phyloP scores from a whole-genome alignment of 2,888 invertebrate genomes.

The Drosophila gaucha region DNA sequence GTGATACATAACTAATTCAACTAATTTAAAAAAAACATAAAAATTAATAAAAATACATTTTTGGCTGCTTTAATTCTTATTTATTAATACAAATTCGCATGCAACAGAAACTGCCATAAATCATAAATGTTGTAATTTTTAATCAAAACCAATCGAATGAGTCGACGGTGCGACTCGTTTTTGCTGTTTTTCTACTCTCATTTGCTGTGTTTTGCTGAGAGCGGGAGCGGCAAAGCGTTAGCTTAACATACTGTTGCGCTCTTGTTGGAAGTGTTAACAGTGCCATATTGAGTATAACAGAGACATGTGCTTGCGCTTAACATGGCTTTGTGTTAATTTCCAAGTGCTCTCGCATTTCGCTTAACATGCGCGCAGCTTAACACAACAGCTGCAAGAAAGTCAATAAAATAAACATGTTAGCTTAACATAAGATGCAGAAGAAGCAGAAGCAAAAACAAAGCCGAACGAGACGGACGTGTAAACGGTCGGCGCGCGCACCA shows the following conservation, averaged over 20 bases:
- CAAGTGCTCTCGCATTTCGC: conserved; percentile 4
- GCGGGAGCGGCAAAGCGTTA: conserved; percentile 4
- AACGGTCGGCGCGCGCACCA: conserved; percentile 38
- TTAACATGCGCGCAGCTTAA: conserved; percentile 18
- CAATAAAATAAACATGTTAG: conserved; percentile 31
- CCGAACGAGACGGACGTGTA: conserved; percentile 52
- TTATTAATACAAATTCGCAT: too few relatives aligned
- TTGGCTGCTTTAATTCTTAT: too few relatives aligned
- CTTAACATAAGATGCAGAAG: conserved; percentile 29
- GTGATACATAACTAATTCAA: too few relatives aligned
- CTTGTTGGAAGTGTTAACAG: conserved; percentile 17
- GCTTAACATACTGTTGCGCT: conserved; percentile 28
- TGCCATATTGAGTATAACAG: conserved; percentile 39
- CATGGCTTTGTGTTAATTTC: conserved; percentile 12
- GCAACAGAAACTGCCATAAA: too few relatives aligned
- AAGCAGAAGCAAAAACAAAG: conserved; percentile 55
- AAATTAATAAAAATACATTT: too few relatives aligned
- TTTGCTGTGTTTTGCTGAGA: not conserved
- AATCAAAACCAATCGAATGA: not conserved
- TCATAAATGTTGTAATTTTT: not conserved
- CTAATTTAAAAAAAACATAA: too few relatives aligned
- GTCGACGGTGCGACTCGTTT: conserved; percentile 4
- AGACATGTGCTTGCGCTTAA: conserved; percentile 30
- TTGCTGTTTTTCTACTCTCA: conserved; percentile 23
- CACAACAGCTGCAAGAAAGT: conserved; percentile 32